Base-by-base conservation (phyloP, 2,888 invertebrate species). In the Synergus umbraculus region DNA sequence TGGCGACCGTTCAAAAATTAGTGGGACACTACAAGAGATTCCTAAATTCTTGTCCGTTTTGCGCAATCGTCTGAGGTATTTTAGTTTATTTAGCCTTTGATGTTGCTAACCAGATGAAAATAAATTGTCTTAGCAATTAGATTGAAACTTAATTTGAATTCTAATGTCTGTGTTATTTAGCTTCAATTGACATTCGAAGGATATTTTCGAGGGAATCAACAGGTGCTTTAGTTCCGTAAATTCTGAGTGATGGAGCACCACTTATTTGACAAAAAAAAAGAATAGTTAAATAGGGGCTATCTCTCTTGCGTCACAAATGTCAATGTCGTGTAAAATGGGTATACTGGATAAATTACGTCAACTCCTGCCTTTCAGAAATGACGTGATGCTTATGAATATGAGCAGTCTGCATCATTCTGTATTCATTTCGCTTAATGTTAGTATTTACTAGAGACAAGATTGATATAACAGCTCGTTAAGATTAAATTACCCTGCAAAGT, bases 81-180 rank as follows among this genome's bases (percentile, higher is more conserved):
- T 73, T 49, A 49, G 8, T 29, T 8, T 2, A 22, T 73, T 73
- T 54, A 73, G 18, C 18, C 60, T 60, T 22, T 60, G 60, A 60
- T 22, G 22, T 60, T 60, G 60, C 60, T 2, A 60, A 49, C 46
- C 37, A 2, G 22, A 8, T 46, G 49, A 3, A n/a, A 69, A 15
- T 73, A 73, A 54, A 54, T n/a, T 54, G n/a, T 54, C 54, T 54
- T n/a, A 54, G n/a, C 54, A 54, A 54, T 58, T 58, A 18, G 66
- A 9, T 41, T 65, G 65, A 66, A 18, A 66, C 9, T 41, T 41
- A 66, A 43, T 43, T 66, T 43, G 41, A n/a, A 0, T 66, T 15
- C 0, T 66, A n/a, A 43, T 43, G 15, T 66, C 5, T 3, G 4
- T 43, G 18, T 66, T 7, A 66, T 41, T 10, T n/a, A 66, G 37